These are phyloP conservation scores for Tryphoninae sp. DNA, from an alignment of 2,888 invertebrate genomes.

Conservation along the genomic window DNA sequence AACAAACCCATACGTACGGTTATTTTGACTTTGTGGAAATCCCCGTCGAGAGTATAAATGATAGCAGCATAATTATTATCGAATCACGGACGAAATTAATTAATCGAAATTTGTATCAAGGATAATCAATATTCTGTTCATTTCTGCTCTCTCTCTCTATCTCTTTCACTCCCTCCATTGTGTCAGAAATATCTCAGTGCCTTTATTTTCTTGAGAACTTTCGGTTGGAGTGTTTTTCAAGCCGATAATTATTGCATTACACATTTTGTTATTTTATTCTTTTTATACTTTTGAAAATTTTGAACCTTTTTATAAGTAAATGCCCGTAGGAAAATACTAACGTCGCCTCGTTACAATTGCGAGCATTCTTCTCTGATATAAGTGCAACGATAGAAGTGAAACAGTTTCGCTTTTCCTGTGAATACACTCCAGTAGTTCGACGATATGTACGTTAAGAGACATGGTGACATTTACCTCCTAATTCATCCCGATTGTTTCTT, in stretches of 20 bases:
- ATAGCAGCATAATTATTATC: too few species aligned
- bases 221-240: not conserved
- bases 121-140: too few species aligned
- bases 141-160: too few species aligned
- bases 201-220: too few species aligned
- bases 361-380: not conserved
- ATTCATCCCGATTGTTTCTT: not conserved
- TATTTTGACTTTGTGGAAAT: too few species aligned
- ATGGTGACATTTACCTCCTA: constrained; percentile 2
- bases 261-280: not conserved
- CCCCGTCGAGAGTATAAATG: too few species aligned
- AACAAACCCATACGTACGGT: too few species aligned
- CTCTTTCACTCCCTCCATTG: too few species aligned
- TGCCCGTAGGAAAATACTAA: not conserved
- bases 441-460: not conserved
- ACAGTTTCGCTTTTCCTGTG: not conserved
- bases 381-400: not conserved
- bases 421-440: not conserved
- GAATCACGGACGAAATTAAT: too few species aligned
- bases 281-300: not conserved
- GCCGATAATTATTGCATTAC: not conserved
- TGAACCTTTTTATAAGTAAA: not conserved
- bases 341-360: not conserved
- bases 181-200: too few species aligned
- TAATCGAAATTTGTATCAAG: too few species aligned